phyloP scores from a whole-genome alignment of 2,113 vertebrate genomes.

The Carassius auratus region DNA sequence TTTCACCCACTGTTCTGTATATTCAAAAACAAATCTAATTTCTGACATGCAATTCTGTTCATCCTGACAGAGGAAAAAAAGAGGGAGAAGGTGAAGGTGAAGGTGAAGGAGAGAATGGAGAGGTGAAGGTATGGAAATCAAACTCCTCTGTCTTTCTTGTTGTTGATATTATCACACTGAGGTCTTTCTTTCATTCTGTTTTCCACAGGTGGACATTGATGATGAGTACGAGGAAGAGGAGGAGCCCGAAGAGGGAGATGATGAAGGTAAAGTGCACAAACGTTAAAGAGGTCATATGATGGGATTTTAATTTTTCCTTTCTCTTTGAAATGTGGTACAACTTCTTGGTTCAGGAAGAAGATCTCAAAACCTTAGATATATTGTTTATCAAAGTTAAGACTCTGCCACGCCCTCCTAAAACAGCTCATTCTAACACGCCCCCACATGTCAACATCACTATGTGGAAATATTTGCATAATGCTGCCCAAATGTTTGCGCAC shows the following conservation, averaged over 20 bases:
- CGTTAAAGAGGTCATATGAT: no score
- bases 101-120: constrained; percentile 72
- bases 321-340: no score
- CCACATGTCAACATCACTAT: no score
- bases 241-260: constrained; percentile 76
- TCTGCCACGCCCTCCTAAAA: no score
- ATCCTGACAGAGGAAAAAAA: constrained; percentile 73
- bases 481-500: no score
- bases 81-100: constrained; percentile 67
- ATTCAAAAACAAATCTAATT: not conserved
- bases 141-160: not conserved
- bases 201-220: constrained; percentile 73
- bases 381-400: no score
- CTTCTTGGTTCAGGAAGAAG: no score
- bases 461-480: no score
- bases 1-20: not conserved
- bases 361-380: no score
- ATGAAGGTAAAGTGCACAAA: constrained; percentile 65
- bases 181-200: not conserved
- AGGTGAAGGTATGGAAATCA: constrained; percentile 66
- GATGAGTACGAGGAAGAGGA: constrained; percentile 83
- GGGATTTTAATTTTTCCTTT: no score
- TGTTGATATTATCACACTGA: not conserved
- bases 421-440: no score
- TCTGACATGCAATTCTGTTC: not conserved